Evolutionary conservation across 2,113 vertebrate genomes (phyloP), one percentile per base, ranked within the genome.

Genomic region (Leptosomus discolor): DNA sequence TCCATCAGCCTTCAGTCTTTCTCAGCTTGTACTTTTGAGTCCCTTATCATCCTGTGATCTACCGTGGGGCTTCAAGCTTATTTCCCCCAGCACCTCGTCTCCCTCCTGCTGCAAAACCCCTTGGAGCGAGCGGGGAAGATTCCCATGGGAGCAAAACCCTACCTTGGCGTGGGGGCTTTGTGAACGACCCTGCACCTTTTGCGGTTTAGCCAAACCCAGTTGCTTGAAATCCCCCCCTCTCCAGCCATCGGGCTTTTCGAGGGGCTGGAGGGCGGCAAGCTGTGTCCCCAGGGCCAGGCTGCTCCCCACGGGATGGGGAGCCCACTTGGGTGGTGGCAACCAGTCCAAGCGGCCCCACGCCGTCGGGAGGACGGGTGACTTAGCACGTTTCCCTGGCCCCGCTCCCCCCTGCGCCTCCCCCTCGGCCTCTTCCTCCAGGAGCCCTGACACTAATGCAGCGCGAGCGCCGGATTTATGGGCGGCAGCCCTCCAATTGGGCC

Each of bases 401-500:
- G 11, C 68, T 84, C 32, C 70, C 63, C 58, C 57, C 46, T 16
- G 3, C 20, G 1, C 85, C 67, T 83, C 83, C 89, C 30, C 73
- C 71, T 60, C 21, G 2, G 60, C 84, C 81, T 84, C 39, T 51
- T 79, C 85, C 78, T 90, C 61, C 53, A 39, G 91, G 80, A 94
- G 80, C 56, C 86, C 92, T 94, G 95, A 71, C 96, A 87, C 57
- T 85, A 94, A 92, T 78, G 91, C 92, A 91, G 91, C 2, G 14
- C 21, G 37, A 94, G 91, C 3, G 4, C 1, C 76, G 95, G 92
- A 95, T 97, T 94, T 94, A 95, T 96, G 94, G 96, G 69, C 86
- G 18, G 96, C 96, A 97, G 97, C 91, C 95, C 95, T 97, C 95
- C 95, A 92, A 70, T 85, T 41, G 69, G 94, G 79, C 96, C 83